phyloP scores from a whole-genome alignment of 2,888 invertebrate genomes.

The Rutpela maculata region DNA sequence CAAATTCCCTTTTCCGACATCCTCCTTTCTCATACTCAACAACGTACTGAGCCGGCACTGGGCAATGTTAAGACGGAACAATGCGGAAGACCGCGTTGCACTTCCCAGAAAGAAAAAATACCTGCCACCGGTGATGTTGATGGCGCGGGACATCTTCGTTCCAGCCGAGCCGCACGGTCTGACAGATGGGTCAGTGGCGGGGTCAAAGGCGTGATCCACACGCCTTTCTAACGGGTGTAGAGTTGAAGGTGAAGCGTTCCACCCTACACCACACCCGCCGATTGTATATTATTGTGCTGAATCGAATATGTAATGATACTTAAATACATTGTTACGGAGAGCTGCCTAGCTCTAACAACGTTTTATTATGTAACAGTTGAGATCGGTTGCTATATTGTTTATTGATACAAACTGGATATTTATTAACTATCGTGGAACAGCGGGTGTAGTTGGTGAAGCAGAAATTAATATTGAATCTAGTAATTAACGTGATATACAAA shows the following conservation, averaged over 20 bases:
- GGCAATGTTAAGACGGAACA: neutral
- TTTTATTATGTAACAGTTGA: neutral
- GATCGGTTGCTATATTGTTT: neutral
- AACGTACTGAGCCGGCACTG: neutral
- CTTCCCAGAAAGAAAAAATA: neutral
- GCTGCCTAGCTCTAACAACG: neutral
- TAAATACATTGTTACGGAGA: slow-evolving; percentile 4
- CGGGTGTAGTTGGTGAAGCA: slow-evolving; percentile 3
- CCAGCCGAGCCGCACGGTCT: slow-evolving; percentile 16
- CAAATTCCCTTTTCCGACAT: no score
- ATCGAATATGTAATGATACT: slow-evolving; percentile 2
- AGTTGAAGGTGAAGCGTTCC: slow-evolving; percentile 41
- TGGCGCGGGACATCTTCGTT: slow-evolving; percentile 12
- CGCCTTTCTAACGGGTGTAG: slow-evolving; percentile 47
- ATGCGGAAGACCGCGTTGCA: slow-evolving; percentile 18
- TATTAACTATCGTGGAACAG: neutral
- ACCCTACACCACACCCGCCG: slow-evolving; percentile 23
- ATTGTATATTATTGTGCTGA: neutral
- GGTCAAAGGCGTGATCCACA: slow-evolving; percentile 49
- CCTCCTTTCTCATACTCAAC: neutral
- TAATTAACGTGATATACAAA: neutral
- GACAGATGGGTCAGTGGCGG: slow-evolving; percentile 43
- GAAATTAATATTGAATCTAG: neutral
- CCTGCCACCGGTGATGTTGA: slow-evolving; percentile 21
- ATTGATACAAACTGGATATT: neutral